These are phyloP conservation scores for Drosophila insularis DNA, from an alignment of 1,140 invertebrate genomes.

Conservation along the genomic window DNA sequence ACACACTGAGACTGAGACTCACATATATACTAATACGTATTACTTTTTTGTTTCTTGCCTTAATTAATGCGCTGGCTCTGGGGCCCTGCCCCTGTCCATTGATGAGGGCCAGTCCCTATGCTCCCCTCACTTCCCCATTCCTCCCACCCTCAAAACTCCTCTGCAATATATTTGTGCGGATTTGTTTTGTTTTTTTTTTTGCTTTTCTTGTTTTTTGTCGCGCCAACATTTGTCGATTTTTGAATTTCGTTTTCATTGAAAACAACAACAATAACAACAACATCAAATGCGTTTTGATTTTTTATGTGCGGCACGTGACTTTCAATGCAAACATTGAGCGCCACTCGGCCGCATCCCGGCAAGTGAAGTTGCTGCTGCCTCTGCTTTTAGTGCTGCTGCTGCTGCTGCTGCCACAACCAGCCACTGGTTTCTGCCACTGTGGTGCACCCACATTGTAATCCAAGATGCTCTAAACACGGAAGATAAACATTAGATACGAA, in stretches of 20 bases:
- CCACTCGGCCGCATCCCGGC: constrained; percentile 65
- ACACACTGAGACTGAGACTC: constrained; percentile 15
- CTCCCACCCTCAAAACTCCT: neutral
- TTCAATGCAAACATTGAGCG: constrained; percentile 67
- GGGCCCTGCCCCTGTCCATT: constrained; percentile 58
- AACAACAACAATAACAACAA: constrained; percentile 40
- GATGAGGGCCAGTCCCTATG: constrained; percentile 40
- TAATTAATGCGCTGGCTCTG: constrained; percentile 66
- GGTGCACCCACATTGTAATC: constrained; percentile 51
- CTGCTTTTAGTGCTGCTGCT: neutral
- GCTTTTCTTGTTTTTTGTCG: constrained; percentile 45
- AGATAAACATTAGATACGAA: constrained; percentile 70
- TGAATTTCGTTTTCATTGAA: constrained; percentile 73
- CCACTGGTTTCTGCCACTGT: constrained; percentile 15
- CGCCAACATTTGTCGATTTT: constrained; percentile 66
- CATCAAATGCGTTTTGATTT: constrained; percentile 60
- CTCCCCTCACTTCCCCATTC: neutral
- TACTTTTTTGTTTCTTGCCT: constrained; percentile 57
- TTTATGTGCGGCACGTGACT: constrained; percentile 76
- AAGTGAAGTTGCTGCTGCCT: constrained; percentile 6
- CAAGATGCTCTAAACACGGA: constrained; percentile 65
- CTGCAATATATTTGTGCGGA: constrained; percentile 3
- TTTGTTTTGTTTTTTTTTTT: neutral
- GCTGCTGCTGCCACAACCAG: neutral
- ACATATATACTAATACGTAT: constrained; percentile 27